Conservation (phyloP, 2,113 vertebrate genomes). For the Cairina moschata region DNA sequence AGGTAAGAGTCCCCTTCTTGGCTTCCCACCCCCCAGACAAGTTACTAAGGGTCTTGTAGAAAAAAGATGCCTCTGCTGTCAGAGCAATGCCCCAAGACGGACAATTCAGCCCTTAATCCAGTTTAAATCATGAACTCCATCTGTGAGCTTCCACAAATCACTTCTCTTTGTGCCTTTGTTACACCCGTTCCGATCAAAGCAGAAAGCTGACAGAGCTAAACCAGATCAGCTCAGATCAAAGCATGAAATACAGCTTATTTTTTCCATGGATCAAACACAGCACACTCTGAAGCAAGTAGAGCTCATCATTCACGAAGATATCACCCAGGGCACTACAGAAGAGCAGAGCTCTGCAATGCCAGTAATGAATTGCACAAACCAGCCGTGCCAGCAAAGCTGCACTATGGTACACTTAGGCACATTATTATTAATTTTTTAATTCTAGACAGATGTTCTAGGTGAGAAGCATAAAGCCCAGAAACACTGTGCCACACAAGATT, state of each 20-base stretch:
- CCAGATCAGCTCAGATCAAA: background rate
- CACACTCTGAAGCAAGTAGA: background rate
- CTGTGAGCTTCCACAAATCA: background rate
- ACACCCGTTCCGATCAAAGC: background rate
- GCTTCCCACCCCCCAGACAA: background rate
- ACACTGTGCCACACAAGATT: fast-evolving
- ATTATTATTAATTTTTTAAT: background rate
- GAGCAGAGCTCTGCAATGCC: background rate
- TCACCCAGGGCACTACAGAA: background rate
- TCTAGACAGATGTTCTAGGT: background rate
- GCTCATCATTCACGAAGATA: fast-evolving
- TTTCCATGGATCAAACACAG: background rate
- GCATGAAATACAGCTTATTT: background rate
- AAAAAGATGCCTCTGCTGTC: background rate
- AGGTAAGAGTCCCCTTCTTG: background rate
- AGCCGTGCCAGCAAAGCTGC: background rate
- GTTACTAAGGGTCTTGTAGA: background rate
- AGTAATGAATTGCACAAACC: background rate
- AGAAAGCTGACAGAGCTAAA: background rate
- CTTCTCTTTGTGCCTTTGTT: background rate
- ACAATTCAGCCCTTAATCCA: background rate
- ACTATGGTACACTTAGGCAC: background rate
- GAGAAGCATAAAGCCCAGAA: background rate
- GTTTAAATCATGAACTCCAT: background rate
- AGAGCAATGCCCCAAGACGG: background rate